phyloP scores from a whole-genome alignment of 2,888 invertebrate species.

The Trissolcus brochymenae region DNA sequence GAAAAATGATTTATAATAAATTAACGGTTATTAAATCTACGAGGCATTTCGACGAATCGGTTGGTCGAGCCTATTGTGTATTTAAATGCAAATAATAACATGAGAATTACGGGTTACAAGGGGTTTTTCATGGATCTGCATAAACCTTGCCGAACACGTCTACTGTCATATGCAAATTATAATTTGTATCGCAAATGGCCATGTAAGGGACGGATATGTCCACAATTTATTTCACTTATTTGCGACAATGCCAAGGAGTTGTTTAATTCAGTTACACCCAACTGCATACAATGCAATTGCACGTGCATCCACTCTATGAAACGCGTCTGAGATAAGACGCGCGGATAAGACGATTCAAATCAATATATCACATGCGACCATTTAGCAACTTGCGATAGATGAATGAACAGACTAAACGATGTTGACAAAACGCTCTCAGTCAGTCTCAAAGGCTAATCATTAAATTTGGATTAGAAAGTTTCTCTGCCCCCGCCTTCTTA shows the following conservation, averaged over 20 bases:
- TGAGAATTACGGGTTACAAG: constrained; percentile 22
- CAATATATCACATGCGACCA: constrained; percentile 25
- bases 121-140: constrained; percentile 33
- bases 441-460: constrained; percentile 18
- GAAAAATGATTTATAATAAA: constrained; percentile 2
- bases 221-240: constrained; percentile 53
- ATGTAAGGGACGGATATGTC: constrained; percentile 39
- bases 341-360: constrained; percentile 25
- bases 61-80: background rate
- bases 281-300: constrained; percentile 40
- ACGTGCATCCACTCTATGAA: constrained; percentile 1
- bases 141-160: constrained; percentile 47
- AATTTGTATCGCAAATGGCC: constrained; percentile 44
- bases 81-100: constrained; percentile 43
- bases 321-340: background rate
- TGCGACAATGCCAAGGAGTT: constrained; percentile 50
- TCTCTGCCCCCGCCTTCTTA: background rate
- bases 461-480: constrained; percentile 39
- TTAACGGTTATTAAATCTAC: background rate
- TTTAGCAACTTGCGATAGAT: constrained; percentile 13
- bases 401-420: constrained; percentile 7
- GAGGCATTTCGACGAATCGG: too few species aligned
- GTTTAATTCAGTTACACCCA: constrained; percentile 42
- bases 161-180: constrained; percentile 54
- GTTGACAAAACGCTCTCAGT: constrained; percentile 5